Evolutionary conservation across 2,888 invertebrate species (phyloP).

Genomic region (Eilema depressum): DNA sequence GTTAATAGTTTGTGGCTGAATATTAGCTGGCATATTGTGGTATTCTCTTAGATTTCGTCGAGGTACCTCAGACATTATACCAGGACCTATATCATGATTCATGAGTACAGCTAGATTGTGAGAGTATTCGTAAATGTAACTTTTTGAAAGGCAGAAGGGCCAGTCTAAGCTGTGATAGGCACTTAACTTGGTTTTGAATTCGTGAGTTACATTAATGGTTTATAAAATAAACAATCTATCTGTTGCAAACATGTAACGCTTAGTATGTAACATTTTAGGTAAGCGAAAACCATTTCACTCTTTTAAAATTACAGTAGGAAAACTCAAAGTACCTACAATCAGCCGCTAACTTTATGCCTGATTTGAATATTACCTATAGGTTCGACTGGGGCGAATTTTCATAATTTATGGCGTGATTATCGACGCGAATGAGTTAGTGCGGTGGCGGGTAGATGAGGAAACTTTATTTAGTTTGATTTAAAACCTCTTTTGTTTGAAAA

Average conservation of each 20-base stretch:
- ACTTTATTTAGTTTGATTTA: slow-evolving; percentile 56
- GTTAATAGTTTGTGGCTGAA: slow-evolving; percentile 8
- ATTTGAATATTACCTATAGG: slow-evolving; percentile 29
- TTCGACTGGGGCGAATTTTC: slow-evolving; percentile 33
- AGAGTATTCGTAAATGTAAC: neutral
- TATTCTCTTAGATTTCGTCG: neutral
- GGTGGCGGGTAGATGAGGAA: slow-evolving; percentile 36
- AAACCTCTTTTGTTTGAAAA: slow-evolving; percentile 51
- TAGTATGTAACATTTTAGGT: too few species aligned
- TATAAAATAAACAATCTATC: too few species aligned
- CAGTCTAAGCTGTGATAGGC: neutral
- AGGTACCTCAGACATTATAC: neutral
- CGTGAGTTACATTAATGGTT: neutral
- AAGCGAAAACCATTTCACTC: neutral
- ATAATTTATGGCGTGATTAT: slow-evolving; percentile 56
- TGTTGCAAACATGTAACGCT: too few species aligned
- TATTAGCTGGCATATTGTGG: neutral
- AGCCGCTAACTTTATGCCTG: slow-evolving; percentile 14
- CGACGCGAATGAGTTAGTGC: slow-evolving; percentile 50
- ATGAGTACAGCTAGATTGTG: neutral
- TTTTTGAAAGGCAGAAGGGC: neutral
- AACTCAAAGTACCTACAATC: neutral
- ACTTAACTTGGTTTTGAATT: neutral
- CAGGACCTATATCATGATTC: too few species aligned
- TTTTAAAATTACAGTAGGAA: neutral